These are phyloP conservation scores for Archaeoteleia sp. DNA, from an alignment of 2,888 invertebrate genomes.

Conservation along the genomic window DNA sequence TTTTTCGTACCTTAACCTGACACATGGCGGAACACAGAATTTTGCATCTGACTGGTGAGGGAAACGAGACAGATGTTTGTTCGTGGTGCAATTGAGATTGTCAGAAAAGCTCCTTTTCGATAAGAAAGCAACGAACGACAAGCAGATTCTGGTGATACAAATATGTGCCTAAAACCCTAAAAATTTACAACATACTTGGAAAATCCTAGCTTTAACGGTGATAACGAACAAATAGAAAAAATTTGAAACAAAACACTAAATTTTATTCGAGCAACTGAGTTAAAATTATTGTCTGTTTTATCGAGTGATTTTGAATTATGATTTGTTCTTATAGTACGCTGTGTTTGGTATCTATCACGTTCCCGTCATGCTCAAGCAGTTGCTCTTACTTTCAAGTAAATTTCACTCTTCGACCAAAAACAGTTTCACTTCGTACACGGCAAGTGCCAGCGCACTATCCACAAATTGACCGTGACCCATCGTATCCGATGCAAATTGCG, in stretches of 20 bases:
- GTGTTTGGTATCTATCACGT: constrained; percentile 19
- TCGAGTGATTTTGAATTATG: constrained; percentile 23
- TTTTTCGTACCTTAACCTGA: constrained; percentile 25
- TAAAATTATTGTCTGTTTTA: too few species aligned
- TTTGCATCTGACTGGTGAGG: constrained; percentile 36
- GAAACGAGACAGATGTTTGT: constrained; percentile 40
- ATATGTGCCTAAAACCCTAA: constrained; percentile 15
- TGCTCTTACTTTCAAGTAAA: constrained; percentile 60
- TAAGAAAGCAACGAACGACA: constrained; percentile 29
- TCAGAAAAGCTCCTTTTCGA: constrained; percentile 31
- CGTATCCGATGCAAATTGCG: constrained; percentile 53
- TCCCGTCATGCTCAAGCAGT: constrained; percentile 40
- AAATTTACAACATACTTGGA: too few species aligned
- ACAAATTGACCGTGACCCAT: constrained; percentile 62
- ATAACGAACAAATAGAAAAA: too few species aligned
- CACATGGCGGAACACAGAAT: constrained; percentile 10
- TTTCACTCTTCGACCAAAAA: constrained; percentile 57
- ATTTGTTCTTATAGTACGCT: constrained; percentile 22
- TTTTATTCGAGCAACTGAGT: too few species aligned
- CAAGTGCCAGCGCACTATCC: constrained; percentile 41
- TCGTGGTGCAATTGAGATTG: constrained; percentile 37
- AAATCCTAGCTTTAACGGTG: too few species aligned
- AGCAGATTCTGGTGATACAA: constrained; percentile 33
- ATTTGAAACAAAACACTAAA: too few species aligned
- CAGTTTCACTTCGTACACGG: constrained; percentile 55